Base-by-base conservation (phyloP, 2,113 vertebrate species). In the Podarcis raffonei region DNA sequence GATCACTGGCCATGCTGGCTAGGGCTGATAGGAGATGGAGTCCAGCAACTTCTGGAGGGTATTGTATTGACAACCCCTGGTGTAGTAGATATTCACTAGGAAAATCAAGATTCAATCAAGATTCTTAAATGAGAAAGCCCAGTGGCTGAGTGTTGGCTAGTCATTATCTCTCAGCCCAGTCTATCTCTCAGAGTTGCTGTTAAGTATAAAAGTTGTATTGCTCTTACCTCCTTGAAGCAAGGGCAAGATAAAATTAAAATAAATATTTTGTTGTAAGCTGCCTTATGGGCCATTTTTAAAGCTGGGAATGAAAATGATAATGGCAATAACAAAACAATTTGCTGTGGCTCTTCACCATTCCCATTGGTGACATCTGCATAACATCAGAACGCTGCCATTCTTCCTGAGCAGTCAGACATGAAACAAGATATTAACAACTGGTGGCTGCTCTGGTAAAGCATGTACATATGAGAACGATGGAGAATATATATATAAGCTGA, bases 381-480 rank as follows among this genome's bases (percentile, higher is more conserved):
- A 72, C n/a, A 30, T 42, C 81, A 83, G 80, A 77, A 87, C 37
- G n/a, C 48, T 16, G 53, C 48, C 6, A 88, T 35, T n/a, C 39
- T 66, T 57, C 65, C 25, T 71, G 22, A 89, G 23, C 16, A 66
- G 6, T 53, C 59, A 82, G 37, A 89, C 85, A 85, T 89, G 53
- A 85, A 81, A 81, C n/a, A 76, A 76, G 71, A n/a, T 76, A 65
- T 84, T 84, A 76, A 85, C 2, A 68, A 48, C 32, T 68, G 89
- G 84, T 53, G 30, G 79, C 78, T 82, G 23, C 37, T 57, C 69
- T 76, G 71, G 30, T 59, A 83, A 57, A 57, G 37, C 27, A 53
- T 48, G 16, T 57, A 76, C 84, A 68, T 48, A 35, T 11, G 42
- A 74, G n/a, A 86, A 77, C 22, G 78, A 81, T 59, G 25, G 80